These are phyloP conservation scores for Drosophila stalkeri DNA, from an alignment of 2,888 invertebrate species.

Conservation along the genomic window DNA sequence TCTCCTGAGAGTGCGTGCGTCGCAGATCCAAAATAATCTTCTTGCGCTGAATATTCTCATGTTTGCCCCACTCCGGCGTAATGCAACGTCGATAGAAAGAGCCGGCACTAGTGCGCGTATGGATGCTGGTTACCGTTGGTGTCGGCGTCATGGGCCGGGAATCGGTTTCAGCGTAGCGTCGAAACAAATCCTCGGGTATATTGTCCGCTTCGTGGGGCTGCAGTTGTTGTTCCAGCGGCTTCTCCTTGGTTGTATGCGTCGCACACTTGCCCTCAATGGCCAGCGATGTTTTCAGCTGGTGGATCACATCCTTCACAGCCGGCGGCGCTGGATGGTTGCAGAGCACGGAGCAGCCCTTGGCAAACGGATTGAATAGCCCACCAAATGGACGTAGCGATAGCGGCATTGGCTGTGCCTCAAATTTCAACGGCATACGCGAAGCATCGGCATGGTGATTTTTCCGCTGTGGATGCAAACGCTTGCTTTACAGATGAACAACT, in stretches of 20 bases:
- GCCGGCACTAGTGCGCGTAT: slow-evolving; percentile 89
- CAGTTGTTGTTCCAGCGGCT: slow-evolving; percentile 30
- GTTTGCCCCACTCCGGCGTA: slow-evolving; percentile 89
- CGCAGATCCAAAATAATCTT: slow-evolving; percentile 90
- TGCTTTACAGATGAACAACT: slow-evolving; percentile 17
- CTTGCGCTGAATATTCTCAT: slow-evolving; percentile 86
- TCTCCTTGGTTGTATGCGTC: slow-evolving; percentile 49
- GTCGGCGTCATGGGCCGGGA: slow-evolving; percentile 93
- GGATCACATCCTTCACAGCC: slow-evolving; percentile 90
- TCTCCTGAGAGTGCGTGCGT: slow-evolving; percentile 86
- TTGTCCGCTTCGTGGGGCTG: slow-evolving; percentile 85
- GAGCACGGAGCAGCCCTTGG: slow-evolving; percentile 91
- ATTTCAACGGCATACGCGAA: slow-evolving; percentile 76
- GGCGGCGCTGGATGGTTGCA: slow-evolving; percentile 94
- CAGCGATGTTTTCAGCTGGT: slow-evolving; percentile 90
- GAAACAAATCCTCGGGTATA: slow-evolving; percentile 91
- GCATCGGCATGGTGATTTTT: slow-evolving; percentile 55
- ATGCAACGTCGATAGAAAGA: slow-evolving; percentile 87
- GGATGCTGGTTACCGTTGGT: slow-evolving; percentile 90
- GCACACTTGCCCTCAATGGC: slow-evolving; percentile 83
- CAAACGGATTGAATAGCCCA: slow-evolving; percentile 92
- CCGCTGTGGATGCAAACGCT: slow-evolving; percentile 37
- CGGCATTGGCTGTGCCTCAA: slow-evolving; percentile 89
- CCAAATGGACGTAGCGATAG: slow-evolving; percentile 92
- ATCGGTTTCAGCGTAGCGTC: slow-evolving; percentile 93